Conservation (phyloP, 2,113 vertebrate genomes). For the Percopsis transmontana region DNA sequence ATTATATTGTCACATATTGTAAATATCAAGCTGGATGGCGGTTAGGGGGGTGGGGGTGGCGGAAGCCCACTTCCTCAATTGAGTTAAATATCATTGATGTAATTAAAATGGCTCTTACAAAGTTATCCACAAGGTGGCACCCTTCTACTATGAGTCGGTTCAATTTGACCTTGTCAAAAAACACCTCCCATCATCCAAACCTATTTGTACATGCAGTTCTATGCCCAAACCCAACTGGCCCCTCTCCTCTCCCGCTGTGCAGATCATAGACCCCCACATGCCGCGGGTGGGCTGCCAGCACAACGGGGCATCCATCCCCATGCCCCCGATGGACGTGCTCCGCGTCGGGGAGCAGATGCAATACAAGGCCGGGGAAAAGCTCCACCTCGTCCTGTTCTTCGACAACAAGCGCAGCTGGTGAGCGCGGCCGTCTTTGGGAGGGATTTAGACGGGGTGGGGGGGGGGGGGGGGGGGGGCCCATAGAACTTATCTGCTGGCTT, state of each 20-base stretch:
- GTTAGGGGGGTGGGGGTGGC: too few species aligned
- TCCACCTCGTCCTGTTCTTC: conserved; percentile 96
- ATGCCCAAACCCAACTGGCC: background rate
- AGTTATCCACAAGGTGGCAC: conserved; percentile 61
- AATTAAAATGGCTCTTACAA: background rate
- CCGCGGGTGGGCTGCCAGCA: conserved; percentile 94
- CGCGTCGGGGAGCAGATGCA: conserved; percentile 97
- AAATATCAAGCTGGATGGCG: too few species aligned
- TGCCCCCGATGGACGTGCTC: conserved; percentile 92
- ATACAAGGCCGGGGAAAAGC: conserved; percentile 93
- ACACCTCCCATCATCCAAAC: background rate
- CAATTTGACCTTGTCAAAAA: conserved; percentile 24
- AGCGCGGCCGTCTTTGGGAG: conserved; percentile 45
- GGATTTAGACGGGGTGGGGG: conserved; percentile 32
- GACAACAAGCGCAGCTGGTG: conserved; percentile 99
- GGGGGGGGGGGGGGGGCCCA: background rate
- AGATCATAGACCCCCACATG: conserved; percentile 99
- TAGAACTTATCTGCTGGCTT: conserved; percentile 61
- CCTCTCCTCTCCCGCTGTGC: conserved; percentile 2
- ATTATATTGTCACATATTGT: conserved; percentile 1
- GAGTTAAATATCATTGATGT: background rate
- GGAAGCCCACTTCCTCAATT: too few species aligned
- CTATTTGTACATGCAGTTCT: background rate
- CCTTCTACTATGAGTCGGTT: conserved; percentile 34
- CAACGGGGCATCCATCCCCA: conserved; percentile 95